These are phyloP conservation scores for Carcinoscorpius rotundicauda DNA, from an alignment of 1,140 invertebrate species.

Conservation along the genomic window DNA sequence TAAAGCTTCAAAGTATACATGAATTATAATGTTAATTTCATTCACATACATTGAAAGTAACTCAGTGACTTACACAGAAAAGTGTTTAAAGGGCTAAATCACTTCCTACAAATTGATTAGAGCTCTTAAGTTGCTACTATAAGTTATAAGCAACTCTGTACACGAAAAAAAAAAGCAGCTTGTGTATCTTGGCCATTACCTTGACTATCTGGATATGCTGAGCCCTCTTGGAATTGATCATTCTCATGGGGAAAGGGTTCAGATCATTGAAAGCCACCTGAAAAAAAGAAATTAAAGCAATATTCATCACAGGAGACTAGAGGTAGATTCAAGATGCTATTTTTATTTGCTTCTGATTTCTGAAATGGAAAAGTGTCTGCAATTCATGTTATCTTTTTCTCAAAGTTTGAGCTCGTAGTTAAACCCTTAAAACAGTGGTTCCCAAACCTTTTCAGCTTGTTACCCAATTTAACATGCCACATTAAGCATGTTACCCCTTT, in stretches of 20 bases:
- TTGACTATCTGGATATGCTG: constrained; percentile 33
- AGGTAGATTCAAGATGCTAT: too few species aligned
- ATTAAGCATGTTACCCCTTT: too few species aligned
- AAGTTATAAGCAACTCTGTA: not conserved
- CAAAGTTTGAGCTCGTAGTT: too few species aligned
- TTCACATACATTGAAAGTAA: not conserved
- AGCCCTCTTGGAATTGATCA: constrained; percentile 32
- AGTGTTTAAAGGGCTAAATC: too few species aligned
- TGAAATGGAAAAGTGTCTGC: too few species aligned
- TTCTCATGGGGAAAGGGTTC: constrained; percentile 39
- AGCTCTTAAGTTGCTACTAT: not conserved
- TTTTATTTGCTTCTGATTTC: too few species aligned
- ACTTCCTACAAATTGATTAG: too few species aligned
- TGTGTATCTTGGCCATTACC: constrained; percentile 29
- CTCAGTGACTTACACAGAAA: not conserved
- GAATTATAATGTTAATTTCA: not conserved
- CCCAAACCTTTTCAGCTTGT: too few species aligned
- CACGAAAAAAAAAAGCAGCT: not conserved
- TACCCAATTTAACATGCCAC: too few species aligned
- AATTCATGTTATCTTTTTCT: too few species aligned
- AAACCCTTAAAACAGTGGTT: too few species aligned
- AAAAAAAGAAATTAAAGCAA: constrained; percentile 17
- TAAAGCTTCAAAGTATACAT: not conserved
- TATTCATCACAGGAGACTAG: too few species aligned
- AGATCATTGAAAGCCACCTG: constrained; percentile 40